A percentile compares a stretch with the other conserved stretches of the same genome.
Evolutionary conservation across 92 coral and sea anemone genomes (phyloP).

Genomic region (Phymanthus crucifer): DNA sequence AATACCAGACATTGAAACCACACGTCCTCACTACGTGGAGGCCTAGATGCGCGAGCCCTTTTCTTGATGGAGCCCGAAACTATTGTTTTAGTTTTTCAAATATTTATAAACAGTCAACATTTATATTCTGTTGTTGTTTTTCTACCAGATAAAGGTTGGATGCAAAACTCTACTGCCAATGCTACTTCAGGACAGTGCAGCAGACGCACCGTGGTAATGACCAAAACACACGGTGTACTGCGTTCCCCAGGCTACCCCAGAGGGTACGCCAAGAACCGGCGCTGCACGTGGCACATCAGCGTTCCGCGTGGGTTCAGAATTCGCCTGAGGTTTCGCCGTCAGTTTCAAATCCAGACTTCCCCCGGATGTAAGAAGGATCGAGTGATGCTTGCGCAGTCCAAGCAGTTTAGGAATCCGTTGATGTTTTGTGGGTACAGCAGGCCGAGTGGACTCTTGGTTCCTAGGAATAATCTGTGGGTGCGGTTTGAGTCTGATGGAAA

Average conservation of each 20-base stretch:
- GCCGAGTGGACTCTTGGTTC: constrained; percentile 69
- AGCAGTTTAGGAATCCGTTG: constrained; percentile 63
- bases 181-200: constrained; percentile 49
- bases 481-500: constrained; percentile 73
- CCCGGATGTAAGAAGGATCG: constrained; percentile 75
- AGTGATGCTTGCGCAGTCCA: constrained; percentile 78
- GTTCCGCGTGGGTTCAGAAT: constrained; percentile 90
- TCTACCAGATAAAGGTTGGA: constrained; percentile 16
- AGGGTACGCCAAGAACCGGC: constrained; percentile 57
- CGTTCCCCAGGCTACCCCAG: constrained; percentile 93
- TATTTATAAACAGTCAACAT: no score
- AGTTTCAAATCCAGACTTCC: constrained; percentile 78
- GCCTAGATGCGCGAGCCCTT: no score
- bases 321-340: constrained; percentile 82
- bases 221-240: constrained; percentile 67
- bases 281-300: constrained; percentile 83
- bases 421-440: constrained; percentile 73
- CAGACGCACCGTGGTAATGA: constrained; percentile 61
- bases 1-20: no score
- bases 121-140: background rate
- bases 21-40: no score
- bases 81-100: no score
- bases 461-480: constrained; percentile 79
- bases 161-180: constrained; percentile 7
- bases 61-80: no score